Conservation (phyloP, 2,888 invertebrate genomes). For the Parochlus steinenii region DNA sequence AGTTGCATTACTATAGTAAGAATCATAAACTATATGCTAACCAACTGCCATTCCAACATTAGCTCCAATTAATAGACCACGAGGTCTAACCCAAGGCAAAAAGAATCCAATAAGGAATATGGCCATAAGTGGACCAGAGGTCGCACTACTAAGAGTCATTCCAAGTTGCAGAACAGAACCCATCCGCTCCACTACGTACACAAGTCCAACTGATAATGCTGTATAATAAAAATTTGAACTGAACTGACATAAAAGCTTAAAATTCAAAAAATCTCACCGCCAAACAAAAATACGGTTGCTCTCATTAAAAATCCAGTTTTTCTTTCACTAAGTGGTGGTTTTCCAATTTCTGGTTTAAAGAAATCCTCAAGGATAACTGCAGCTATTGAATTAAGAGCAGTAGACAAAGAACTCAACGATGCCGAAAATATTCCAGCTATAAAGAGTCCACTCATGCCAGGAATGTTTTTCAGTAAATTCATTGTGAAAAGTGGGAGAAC, state of each 20-base stretch:
- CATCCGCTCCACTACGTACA: slow-evolving; percentile 45
- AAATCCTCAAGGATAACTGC: slow-evolving; percentile 66
- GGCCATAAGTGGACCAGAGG: slow-evolving; percentile 49
- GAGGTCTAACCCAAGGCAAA: slow-evolving; percentile 46
- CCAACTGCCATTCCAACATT: slow-evolving; percentile 40
- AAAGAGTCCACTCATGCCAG: slow-evolving; percentile 74
- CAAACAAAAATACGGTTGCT: slow-evolving; percentile 45
- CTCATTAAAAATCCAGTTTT: slow-evolving; percentile 47
- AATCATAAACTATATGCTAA: no score
- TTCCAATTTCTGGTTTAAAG: slow-evolving; percentile 49
- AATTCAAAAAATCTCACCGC: no score
- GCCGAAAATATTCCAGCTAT: slow-evolving; percentile 77
- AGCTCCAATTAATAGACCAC: slow-evolving; percentile 56
- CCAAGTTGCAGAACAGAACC: slow-evolving; percentile 50
- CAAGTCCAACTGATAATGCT: slow-evolving; percentile 47
- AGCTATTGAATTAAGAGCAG: slow-evolving; percentile 65
- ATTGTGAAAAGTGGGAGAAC: slow-evolving; percentile 71
- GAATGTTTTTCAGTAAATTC: slow-evolving; percentile 58
- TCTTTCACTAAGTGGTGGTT: slow-evolving; percentile 36
- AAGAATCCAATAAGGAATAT: slow-evolving; percentile 52
- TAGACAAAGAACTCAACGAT: slow-evolving; percentile 66
- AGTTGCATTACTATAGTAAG: no score
- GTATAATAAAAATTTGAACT: no score
- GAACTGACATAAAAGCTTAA: no score
- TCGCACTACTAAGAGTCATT: slow-evolving; percentile 48